Conservation (phyloP, 2,113 vertebrate species). For the Aspiorhynchus laticeps region DNA sequence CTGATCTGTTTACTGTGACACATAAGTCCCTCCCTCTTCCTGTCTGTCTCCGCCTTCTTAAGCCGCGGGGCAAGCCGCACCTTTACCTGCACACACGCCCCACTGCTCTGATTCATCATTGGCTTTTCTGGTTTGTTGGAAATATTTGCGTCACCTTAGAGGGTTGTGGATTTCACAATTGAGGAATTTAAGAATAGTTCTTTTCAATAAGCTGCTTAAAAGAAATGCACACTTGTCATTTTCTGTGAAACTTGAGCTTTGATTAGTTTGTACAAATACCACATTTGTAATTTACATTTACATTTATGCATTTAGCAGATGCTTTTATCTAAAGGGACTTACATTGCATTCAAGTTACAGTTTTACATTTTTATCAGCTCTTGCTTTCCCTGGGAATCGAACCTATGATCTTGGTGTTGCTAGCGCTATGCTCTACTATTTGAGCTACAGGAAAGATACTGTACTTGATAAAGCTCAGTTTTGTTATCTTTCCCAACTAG, state of each 20-base stretch:
- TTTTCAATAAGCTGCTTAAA: neutral
- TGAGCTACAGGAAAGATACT: no score
- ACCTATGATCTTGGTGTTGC: no score
- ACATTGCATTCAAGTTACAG: no score
- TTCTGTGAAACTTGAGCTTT: neutral
- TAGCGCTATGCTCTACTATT: no score
- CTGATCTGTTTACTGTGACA: constrained; percentile 47
- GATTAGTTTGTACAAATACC: no score
- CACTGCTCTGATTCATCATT: constrained; percentile 39
- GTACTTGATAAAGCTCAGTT: neutral
- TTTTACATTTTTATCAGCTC: no score
- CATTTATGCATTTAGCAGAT: no score
- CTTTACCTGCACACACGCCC: constrained; percentile 49
- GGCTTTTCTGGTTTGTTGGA: constrained; percentile 19
- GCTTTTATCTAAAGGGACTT: no score
- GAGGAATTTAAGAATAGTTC: neutral
- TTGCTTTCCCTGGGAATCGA: no score
- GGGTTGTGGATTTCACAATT: constrained; percentile 36
- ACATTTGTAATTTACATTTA: neutral
- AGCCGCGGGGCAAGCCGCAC: constrained; percentile 20
- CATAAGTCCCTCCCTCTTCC: constrained; percentile 59
- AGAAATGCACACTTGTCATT: neutral
- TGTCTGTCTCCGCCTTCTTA: constrained; percentile 18
- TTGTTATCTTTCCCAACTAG: neutral
- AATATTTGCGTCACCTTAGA: neutral